Percentiles rank a stretch among this genome's conserved stretches.
Evolutionary conservation across 2,888 invertebrate genomes (phyloP).

Genomic region (Eupithecia centaureata): DNA sequence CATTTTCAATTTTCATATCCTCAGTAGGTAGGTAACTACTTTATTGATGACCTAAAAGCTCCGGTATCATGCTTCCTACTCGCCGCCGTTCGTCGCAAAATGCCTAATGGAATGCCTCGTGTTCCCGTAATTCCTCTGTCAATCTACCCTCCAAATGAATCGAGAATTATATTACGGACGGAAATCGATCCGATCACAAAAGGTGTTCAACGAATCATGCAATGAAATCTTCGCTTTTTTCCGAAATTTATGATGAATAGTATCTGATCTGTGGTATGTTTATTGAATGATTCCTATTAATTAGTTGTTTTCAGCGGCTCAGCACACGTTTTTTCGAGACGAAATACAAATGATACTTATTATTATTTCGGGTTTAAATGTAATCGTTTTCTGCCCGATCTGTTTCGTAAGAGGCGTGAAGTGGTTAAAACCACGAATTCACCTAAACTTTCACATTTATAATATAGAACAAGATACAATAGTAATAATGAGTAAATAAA

Average conservation of each 20-base stretch:
- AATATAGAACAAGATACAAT: no score
- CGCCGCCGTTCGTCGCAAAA: neutral
- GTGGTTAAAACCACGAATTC: neutral
- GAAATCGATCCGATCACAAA: slow-evolving; percentile 22
- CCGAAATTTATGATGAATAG: neutral
- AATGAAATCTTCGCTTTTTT: neutral
- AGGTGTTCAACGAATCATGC: slow-evolving; percentile 15
- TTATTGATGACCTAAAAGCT: neutral
- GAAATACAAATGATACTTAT: neutral
- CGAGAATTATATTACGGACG: slow-evolving; percentile 28
- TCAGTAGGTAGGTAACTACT: neutral
- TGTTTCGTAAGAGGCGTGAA: neutral
- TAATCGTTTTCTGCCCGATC: neutral
- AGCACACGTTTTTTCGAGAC: neutral
- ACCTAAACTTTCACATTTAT: neutral
- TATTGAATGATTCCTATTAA: neutral
- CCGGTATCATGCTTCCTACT: neutral
- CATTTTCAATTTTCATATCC: neutral
- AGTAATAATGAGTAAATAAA: no score
- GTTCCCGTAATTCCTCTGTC: slow-evolving; percentile 29
- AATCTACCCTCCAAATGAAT: slow-evolving; percentile 24
- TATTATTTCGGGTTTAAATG: neutral
- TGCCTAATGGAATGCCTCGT: slow-evolving; percentile 24
- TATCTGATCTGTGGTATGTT: no score
- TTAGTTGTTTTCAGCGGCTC: neutral